Evolutionary conservation across 2,113 vertebrate genomes (phyloP).

Genomic region (Bubo blakistoni): DNA sequence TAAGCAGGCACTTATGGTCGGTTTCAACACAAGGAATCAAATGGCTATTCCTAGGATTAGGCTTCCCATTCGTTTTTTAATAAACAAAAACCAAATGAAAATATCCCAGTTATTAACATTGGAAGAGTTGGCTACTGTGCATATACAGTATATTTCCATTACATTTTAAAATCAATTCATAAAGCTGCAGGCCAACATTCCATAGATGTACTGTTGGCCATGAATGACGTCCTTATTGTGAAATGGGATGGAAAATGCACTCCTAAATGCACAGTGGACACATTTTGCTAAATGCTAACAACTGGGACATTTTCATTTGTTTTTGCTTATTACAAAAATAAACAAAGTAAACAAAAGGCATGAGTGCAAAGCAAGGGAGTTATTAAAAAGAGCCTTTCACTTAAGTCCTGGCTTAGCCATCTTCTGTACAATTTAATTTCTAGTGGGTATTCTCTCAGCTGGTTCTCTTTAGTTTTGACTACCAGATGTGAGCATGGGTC

Average conservation of each 20-base stretch:
- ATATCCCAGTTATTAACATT: constrained; percentile 18
- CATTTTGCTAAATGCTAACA: constrained; percentile 47
- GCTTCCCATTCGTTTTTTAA: constrained; percentile 15
- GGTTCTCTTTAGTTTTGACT: constrained; percentile 60
- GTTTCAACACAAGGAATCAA: constrained; percentile 35
- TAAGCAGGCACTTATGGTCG: not conserved
- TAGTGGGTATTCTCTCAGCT: constrained; percentile 57
- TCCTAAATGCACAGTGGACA: constrained; percentile 46
- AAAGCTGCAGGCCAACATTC: constrained; percentile 62
- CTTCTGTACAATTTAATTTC: constrained; percentile 56
- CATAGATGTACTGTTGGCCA: constrained; percentile 20
- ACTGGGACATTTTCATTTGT: constrained; percentile 51
- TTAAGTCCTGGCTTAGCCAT: constrained; percentile 46
- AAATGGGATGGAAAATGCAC: constrained; percentile 46
- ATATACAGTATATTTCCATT: constrained; percentile 51
- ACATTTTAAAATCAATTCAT: constrained; percentile 57
- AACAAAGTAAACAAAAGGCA: constrained; percentile 65
- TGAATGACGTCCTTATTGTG: constrained; percentile 50
- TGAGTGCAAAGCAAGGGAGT: constrained; percentile 38
- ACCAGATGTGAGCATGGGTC: constrained; percentile 50
- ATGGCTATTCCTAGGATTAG: constrained; percentile 37
- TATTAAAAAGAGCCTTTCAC: constrained; percentile 62
- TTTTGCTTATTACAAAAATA: constrained; percentile 64
- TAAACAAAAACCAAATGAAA: constrained; percentile 49
- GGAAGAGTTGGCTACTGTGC: constrained; percentile 63